Evolutionary conservation across 2,113 vertebrate species (phyloP).

Genomic region (Alligator mississippiensis): DNA sequence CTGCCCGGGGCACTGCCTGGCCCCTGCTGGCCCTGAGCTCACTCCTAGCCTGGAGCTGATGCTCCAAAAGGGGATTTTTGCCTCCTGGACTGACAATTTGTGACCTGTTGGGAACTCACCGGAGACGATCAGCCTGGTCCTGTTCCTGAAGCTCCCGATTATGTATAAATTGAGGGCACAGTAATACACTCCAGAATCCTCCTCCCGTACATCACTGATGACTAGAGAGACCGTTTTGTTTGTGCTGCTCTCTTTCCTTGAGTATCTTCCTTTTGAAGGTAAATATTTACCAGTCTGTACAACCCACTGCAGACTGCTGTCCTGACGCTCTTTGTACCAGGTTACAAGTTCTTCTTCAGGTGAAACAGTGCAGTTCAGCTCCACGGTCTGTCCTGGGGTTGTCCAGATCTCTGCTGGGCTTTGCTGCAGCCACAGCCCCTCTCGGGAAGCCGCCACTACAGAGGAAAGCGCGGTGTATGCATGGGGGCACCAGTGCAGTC

Average conservation of each 20-base stretch:
- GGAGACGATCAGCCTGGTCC: neutral
- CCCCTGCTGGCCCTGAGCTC: too few species aligned
- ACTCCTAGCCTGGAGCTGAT: too few species aligned
- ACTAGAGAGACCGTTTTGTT: neutral
- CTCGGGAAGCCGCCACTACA: too few species aligned
- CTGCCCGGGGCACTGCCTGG: too few species aligned
- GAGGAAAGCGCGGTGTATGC: too few species aligned
- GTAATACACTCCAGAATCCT: neutral
- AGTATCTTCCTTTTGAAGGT: neutral
- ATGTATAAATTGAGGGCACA: neutral
- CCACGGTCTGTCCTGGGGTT: neutral
- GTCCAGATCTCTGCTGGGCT: too few species aligned
- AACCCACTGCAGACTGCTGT: neutral
- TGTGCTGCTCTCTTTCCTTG: neutral
- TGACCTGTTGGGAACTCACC: neutral
- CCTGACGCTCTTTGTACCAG: neutral
- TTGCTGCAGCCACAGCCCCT: too few species aligned
- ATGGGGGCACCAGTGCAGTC: too few species aligned
- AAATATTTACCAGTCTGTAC: neutral
- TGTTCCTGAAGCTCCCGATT: neutral
- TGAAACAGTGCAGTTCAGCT: neutral
- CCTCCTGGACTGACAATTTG: neutral
- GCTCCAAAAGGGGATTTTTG: too few species aligned
- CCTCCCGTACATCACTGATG: neutral
- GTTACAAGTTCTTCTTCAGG: fast-evolving